Percentiles rank a stretch among this genome's conserved stretches.
These are phyloP conservation scores for Cephus pulcher DNA, from an alignment of 2,888 invertebrate species.

Conservation along the genomic window DNA sequence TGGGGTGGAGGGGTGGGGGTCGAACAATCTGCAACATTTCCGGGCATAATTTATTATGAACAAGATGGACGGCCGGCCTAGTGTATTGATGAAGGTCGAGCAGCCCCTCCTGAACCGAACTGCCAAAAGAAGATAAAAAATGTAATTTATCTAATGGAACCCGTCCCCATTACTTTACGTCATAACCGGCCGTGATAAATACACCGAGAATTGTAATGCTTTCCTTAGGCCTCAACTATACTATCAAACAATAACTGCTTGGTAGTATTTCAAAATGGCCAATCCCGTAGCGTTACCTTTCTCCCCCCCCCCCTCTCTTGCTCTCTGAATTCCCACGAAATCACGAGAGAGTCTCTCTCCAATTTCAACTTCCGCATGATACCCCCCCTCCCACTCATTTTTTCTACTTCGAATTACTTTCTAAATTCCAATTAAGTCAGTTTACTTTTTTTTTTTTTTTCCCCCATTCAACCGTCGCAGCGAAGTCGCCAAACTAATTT, in stretches of 20 bases:
- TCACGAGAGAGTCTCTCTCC: too few relatives aligned
- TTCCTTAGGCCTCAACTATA: neutral
- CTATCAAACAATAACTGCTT: too few relatives aligned
- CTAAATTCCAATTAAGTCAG: too few relatives aligned
- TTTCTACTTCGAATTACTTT: too few relatives aligned
- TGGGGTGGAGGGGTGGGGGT: too few relatives aligned
- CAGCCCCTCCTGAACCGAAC: neutral
- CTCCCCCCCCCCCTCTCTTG: neutral
- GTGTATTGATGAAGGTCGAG: constrained; percentile 7
- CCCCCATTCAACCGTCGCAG: too few relatives aligned
- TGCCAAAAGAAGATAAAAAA: constrained; percentile 8
- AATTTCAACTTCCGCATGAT: too few relatives aligned
- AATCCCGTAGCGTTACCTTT: neutral
- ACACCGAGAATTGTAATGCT: neutral
- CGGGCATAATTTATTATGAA: constrained; percentile 5
- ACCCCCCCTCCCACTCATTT: too few relatives aligned
- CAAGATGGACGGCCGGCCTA: neutral
- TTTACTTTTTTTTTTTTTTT: neutral
- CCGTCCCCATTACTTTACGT: constrained; percentile 6
- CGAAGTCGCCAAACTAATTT: too few relatives aligned
- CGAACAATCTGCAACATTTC: neutral
- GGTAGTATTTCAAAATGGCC: too few relatives aligned
- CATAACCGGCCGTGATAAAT: constrained; percentile 6
- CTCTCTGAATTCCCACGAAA: neutral
- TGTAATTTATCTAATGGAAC: constrained; percentile 8